phyloP scores from a whole-genome alignment of 2,113 vertebrate species.

The Eurystomus gularis region DNA sequence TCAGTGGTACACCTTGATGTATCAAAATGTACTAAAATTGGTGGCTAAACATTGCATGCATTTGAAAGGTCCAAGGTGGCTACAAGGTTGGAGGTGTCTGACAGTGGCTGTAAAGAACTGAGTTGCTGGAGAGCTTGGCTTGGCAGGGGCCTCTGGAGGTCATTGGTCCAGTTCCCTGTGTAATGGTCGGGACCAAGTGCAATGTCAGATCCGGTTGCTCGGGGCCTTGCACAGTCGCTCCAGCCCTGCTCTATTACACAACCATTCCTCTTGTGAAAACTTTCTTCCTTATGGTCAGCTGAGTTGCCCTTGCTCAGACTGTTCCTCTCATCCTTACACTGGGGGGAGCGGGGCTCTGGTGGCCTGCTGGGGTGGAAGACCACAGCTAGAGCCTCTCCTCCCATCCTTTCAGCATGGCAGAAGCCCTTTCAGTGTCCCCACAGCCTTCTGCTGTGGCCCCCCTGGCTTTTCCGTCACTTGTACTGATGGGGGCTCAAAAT shows the following conservation, averaged over 20 bases:
- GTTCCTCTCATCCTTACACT: fast-evolving
- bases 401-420: background rate
- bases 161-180: background rate
- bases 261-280: background rate
- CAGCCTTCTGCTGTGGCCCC: background rate
- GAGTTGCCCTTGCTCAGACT: background rate
- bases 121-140: background rate
- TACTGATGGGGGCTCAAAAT: background rate
- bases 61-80: background rate
- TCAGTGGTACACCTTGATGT: background rate
- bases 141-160: background rate
- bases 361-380: background rate
- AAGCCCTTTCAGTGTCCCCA: fast-evolving
- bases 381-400: background rate
- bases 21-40: background rate
- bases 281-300: background rate
- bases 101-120: background rate
- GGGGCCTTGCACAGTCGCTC: background rate
- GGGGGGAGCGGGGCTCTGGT: fast-evolving
- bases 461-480: background rate
- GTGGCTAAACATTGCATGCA: background rate
- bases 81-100: background rate
- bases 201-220: background rate
- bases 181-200: background rate
- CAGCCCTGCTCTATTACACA: background rate